Evolutionary conservation across 2,113 vertebrate species (phyloP).

Genomic region (Neomonachus schauinslandi): DNA sequence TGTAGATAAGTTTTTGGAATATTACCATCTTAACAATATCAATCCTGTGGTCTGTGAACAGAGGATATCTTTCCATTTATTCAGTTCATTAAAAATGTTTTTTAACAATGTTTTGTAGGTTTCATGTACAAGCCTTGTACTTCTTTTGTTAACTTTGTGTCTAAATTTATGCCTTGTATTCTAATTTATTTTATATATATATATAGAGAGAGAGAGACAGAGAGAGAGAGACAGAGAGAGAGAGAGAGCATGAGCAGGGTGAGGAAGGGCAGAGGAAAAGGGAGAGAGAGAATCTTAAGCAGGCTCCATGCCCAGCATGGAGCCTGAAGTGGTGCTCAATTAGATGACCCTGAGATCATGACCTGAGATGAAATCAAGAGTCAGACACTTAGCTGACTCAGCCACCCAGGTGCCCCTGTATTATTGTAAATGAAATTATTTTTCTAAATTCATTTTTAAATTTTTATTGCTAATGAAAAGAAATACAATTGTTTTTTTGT

Average conservation of each 20-base stretch:
- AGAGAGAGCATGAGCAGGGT: too few species aligned
- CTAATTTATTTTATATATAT: too few species aligned
- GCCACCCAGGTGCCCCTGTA: not conserved
- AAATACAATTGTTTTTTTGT: not conserved
- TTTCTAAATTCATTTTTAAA: not conserved
- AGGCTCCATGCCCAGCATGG: not conserved
- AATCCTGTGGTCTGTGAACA: not conserved
- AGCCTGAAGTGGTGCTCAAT: not conserved
- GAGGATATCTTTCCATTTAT: not conserved
- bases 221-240: too few species aligned
- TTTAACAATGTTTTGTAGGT: not conserved
- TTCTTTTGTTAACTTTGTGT: not conserved
- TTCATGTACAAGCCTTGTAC: not conserved
- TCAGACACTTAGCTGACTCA: not conserved
- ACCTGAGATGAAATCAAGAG: too few species aligned
- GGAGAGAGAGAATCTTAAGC: too few species aligned
- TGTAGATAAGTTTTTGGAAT: not conserved
- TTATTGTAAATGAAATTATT: not conserved
- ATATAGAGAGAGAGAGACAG: too few species aligned
- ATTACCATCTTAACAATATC: not conserved
- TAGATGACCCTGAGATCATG: not conserved
- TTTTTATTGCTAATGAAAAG: not conserved
- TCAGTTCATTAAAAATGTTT: not conserved
- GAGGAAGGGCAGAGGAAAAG: too few species aligned
- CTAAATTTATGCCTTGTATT: not conserved